Base-by-base conservation (phyloP, 2,888 invertebrate species). In the Orthosia cruda region DNA sequence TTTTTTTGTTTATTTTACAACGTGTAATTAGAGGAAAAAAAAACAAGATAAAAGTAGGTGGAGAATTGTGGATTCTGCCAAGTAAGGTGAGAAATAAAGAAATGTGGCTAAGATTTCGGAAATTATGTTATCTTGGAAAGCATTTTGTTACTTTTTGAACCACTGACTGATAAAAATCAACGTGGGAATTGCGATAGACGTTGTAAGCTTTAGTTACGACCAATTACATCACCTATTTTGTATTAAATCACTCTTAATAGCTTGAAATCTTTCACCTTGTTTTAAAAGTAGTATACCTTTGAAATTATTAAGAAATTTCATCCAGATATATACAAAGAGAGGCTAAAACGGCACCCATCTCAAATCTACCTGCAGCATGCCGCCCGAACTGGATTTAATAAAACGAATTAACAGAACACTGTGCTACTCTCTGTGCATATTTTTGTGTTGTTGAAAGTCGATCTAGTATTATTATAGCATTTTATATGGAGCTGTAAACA, bases 401-500 rank as follows among this genome's bases (percentile, higher is more conserved):
- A 84, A 86, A 77, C 64, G 68, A 83, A 81, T 80, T 82, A 78
- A 74, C 71, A 40, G 40, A 40, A 40, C 63, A 69, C 67, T 62
- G 18, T 65, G 55, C 18, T 70, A 66, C 50, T 65, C 67, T 71
- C 71, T 62, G 62, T 75, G 64, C 76, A 82, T 81, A 70, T 71
- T 76, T 86, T 75, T 80, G 72, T 78, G 79, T 72, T 72, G 67
- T 62, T 70, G 64, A 64, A 87, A 77, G 61, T 74, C 65, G 70
- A 83, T 80, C 64, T 64, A 50, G 54, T 63, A 71, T 69, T 84
- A 81, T 79, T 80, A 79, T 76, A 73, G 62, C 54, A 71, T 87
- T 81, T 78, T 81, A 78, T 85, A 72, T 77, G 68, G 58, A 70
- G 77, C 75, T 75, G 71, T 84, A 81, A 82, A 82, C 73, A 84